Evolutionary conservation across 2,797 vertebrate species (phyloP).

Genomic region (Pygocentrus nattereri): DNA sequence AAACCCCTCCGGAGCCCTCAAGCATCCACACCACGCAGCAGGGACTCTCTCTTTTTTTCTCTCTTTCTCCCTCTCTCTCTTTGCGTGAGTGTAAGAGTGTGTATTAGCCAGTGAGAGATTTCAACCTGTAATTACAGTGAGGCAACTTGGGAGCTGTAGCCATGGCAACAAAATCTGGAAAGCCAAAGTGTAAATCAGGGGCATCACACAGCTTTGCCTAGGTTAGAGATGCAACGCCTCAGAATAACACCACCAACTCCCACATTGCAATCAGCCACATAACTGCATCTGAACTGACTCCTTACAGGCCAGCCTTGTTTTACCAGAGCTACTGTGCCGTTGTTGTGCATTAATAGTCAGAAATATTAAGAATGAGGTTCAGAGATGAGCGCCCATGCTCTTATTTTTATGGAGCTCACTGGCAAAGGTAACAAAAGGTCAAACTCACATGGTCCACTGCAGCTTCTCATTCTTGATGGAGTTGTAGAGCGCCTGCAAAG

Average conservation of each 20-base stretch:
- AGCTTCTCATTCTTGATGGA: conserved; percentile 98
- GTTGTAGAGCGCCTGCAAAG: conserved; percentile 88
- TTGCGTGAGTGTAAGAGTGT: conserved; percentile 34
- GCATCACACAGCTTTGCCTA: conserved; percentile 56
- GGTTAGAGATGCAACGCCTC: conserved; percentile 50
- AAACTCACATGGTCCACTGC: conserved; percentile 98
- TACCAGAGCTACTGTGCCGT: neutral
- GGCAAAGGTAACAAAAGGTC: conserved; percentile 8
- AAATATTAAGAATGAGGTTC: conserved; percentile 19
- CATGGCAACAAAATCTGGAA: conserved; percentile 71
- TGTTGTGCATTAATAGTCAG: neutral
- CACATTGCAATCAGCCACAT: conserved; percentile 24
- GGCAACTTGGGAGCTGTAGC: conserved; percentile 68
- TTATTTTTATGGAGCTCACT: neutral
- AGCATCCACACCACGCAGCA: conserved; percentile 30
- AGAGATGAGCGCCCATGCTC: neutral
- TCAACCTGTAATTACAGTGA: conserved; percentile 77
- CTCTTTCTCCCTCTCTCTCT: conserved; percentile 9
- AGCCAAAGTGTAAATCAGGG: conserved; percentile 69
- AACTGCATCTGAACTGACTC: neutral
- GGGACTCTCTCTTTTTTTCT: neutral
- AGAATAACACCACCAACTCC: conserved; percentile 3
- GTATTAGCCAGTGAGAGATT: conserved; percentile 51
- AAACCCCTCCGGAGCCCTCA: conserved; percentile 19
- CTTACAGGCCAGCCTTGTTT: neutral